Evolutionary conservation across 92 coral and sea anemone genomes (phyloP).

Genomic region (Micromussa lordhowensis): DNA sequence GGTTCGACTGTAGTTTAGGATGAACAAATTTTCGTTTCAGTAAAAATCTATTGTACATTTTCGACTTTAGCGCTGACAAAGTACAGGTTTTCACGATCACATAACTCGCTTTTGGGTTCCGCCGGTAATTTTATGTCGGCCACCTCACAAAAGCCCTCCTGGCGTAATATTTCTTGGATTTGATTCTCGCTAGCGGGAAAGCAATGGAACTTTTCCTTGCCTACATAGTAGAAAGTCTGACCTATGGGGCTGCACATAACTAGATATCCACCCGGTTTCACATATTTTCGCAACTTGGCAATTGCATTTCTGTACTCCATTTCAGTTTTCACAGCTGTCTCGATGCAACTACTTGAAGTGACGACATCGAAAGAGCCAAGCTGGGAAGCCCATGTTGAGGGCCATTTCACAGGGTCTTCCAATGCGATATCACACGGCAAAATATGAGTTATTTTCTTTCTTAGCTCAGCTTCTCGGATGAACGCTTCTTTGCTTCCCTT

Average conservation of each 20-base stretch:
- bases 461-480: constrained; percentile 52
- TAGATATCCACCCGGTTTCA: constrained; percentile 63
- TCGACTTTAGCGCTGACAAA: too few species aligned
- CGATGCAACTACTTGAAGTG: constrained; percentile 57
- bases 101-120: too few species aligned
- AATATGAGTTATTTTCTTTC: constrained; percentile 55
- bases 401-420: constrained; percentile 46
- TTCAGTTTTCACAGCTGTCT: constrained; percentile 58
- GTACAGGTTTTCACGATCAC: too few species aligned
- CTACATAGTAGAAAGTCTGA: constrained; percentile 51
- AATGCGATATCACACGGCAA: constrained; percentile 58
- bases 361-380: constrained; percentile 64
- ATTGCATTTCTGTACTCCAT: constrained; percentile 56
- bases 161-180: constrained; percentile 48
- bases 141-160: constrained; percentile 49
- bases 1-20: too few species aligned
- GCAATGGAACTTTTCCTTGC: constrained; percentile 42
- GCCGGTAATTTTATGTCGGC: constrained; percentile 9
- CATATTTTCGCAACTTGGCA: constrained; percentile 46
- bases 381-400: constrained; percentile 18
- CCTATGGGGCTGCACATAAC: constrained; percentile 54
- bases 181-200: constrained; percentile 51
- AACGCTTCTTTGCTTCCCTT: constrained; percentile 21
- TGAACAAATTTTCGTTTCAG: too few species aligned
- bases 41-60: too few species aligned